phyloP scores from a whole-genome alignment of 2,113 vertebrate genomes.

The Pica pica region DNA sequence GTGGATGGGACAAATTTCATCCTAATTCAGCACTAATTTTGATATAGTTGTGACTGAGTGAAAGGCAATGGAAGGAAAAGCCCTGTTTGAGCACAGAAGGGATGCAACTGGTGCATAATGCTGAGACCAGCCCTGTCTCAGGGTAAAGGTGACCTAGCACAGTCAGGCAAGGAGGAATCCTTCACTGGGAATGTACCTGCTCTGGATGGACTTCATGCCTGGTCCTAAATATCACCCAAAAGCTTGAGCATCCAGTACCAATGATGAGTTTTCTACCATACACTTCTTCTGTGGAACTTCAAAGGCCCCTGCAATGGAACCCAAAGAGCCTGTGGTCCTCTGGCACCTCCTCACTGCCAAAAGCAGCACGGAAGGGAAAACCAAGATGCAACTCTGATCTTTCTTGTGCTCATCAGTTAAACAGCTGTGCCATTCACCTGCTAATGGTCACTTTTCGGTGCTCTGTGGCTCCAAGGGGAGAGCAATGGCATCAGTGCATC shows the following conservation, averaged over 20 bases:
- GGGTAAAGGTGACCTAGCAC: neutral
- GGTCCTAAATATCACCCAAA: neutral
- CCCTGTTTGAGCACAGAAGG: neutral
- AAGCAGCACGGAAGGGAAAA: neutral
- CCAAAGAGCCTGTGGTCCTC: neutral
- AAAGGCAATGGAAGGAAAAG: slow-evolving; percentile 49
- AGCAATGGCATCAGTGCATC: neutral
- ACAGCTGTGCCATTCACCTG: neutral
- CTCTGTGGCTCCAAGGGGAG: neutral
- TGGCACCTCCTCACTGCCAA: neutral
- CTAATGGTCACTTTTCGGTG: neutral
- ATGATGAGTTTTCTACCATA: neutral
- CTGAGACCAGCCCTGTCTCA: neutral
- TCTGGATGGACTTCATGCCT: neutral
- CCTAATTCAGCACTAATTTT: neutral
- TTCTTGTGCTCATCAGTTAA: neutral
- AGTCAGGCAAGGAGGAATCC: neutral
- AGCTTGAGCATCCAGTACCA: neutral
- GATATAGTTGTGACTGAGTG: slow-evolving; percentile 16
- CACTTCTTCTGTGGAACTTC: neutral
- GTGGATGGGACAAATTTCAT: neutral
- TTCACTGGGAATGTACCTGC: neutral
- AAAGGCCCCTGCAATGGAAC: neutral
- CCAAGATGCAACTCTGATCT: neutral
- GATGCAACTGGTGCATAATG: neutral